phyloP scores from a whole-genome alignment of 2,113 vertebrate genomes.

The Odocoileus hemionus region DNA sequence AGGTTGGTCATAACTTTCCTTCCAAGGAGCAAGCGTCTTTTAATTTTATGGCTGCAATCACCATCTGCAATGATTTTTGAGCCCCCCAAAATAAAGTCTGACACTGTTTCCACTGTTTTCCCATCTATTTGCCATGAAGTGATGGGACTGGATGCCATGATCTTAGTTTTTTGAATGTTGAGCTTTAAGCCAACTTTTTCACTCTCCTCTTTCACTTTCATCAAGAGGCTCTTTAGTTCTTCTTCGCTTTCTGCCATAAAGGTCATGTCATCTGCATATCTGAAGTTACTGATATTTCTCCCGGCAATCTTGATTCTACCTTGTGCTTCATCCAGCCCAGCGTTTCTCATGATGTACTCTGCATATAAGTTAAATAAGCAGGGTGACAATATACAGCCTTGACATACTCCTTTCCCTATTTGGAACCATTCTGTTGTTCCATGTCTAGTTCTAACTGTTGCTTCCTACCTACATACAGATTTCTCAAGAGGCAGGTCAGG shows the following conservation, averaged over 20 bases:
- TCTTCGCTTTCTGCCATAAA: not conserved
- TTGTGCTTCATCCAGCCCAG: not conserved
- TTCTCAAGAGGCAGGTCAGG: not conserved
- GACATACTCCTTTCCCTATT: not conserved
- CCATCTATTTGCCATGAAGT: not conserved
- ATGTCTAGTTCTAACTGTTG: not conserved
- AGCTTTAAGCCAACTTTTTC: not conserved
- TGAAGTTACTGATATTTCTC: not conserved
- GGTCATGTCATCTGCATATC: not conserved
- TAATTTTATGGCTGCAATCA: not conserved
- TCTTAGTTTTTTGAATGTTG: not conserved
- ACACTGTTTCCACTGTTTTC: not conserved
- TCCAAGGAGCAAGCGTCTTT: not conserved
- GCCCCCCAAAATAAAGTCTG: not conserved
- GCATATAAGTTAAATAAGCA: not conserved
- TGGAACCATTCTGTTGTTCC: not conserved
- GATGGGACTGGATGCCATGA: not conserved
- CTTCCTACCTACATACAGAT: not conserved
- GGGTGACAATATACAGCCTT: not conserved
- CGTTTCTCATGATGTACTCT: not conserved
- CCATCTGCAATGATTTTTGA: not conserved
- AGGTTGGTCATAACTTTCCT: not conserved
- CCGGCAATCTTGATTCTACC: rapidly evolving
- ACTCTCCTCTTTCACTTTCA: not conserved
- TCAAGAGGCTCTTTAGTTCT: not conserved